phyloP scores from a whole-genome alignment of 2,113 vertebrate genomes.

The Phocoena sinus region DNA sequence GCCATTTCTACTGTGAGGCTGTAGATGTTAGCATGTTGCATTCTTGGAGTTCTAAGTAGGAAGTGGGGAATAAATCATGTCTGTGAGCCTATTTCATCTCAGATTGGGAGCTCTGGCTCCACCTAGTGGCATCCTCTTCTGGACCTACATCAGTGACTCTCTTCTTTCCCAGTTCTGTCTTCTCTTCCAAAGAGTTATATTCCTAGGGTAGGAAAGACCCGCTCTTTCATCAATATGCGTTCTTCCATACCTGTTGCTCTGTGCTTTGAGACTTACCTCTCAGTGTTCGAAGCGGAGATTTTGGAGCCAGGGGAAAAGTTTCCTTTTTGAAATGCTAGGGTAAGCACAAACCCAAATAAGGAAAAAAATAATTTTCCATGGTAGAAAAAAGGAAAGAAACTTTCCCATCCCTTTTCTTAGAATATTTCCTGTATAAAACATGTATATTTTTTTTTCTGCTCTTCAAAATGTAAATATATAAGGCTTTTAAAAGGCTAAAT shows the following conservation, averaged over 20 bases:
- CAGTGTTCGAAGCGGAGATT: neutral
- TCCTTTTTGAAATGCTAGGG: neutral
- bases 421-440: neutral
- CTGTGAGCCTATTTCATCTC: neutral
- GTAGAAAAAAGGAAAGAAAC: neutral
- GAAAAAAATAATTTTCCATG: neutral
- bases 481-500: neutral
- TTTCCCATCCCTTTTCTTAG: neutral
- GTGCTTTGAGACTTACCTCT: neutral
- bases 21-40: neutral
- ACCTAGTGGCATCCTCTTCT: neutral
- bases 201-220: neutral
- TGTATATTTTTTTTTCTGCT: neutral
- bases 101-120: neutral
- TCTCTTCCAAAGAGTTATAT: neutral
- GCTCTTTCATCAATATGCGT: neutral
- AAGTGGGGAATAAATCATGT: neutral
- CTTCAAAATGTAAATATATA: neutral
- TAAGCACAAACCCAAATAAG: neutral
- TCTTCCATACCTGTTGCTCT: neutral
- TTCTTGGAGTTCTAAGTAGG: neutral
- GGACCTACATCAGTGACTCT: neutral
- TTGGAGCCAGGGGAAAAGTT: neutral
- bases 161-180: neutral
- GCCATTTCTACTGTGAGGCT: neutral